Evolutionary conservation across 2,113 vertebrate species (phyloP), one percentile per base, ranked within the genome.

Genomic region (Gymnocephalus cernua): DNA sequence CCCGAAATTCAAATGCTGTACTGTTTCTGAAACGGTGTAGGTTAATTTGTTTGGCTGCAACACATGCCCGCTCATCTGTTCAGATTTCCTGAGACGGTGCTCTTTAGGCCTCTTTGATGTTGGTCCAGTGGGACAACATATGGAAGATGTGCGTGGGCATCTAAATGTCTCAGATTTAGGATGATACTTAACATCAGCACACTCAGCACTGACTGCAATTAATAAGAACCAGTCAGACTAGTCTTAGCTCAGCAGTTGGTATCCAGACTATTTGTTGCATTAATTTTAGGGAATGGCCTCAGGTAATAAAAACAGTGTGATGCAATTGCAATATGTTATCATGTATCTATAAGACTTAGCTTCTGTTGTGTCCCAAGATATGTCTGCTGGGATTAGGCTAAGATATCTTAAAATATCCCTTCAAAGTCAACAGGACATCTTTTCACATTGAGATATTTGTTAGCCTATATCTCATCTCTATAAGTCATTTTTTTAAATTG

Each of bases 11-110:
- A 67, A 41, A 51, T 59, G 21, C 59, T 18, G 6, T 4, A 0
- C 45, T 54, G 61, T 65, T 56, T 65, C 72, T 50, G 10, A 59
- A 51, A 68, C 59, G 21, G 29, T 62, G 44, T 14, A 69, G 80
- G 76, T 86, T 88, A 67, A 87, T 86, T 89, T 85, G 71, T 80
- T 88, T 86, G 84, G 56, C 74, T 82, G 57, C 64, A 84, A 61
- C 48, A 72, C 72, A 76, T 80, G 84, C 62, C 29, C 18, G 44
- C 75, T 90, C 86, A 82, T 86, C 83, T 91, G 74, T 70, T 82
- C 68, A 48, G 41, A 63, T 54, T 70, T 25, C 57, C 25, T 48
- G 58, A 21, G 57, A 86, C 82, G 16, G n/a, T 56, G 61, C 14
- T 74, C 65, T 78, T 62, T 61, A 74, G 59, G 64, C 63, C 50